phyloP scores from a whole-genome alignment of 2,888 invertebrate species.

The Aphidius colemani region DNA sequence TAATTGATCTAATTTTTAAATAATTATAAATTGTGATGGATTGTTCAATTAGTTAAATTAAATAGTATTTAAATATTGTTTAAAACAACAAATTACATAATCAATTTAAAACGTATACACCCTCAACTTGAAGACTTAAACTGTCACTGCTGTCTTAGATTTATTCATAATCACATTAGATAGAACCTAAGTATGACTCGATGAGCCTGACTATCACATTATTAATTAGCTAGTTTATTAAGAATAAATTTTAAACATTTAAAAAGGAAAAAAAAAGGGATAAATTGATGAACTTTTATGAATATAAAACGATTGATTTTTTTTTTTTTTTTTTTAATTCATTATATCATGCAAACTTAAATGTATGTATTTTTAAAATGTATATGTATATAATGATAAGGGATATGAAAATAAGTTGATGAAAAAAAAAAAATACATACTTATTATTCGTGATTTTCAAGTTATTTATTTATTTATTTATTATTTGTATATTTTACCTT shows the following conservation, averaged over 20 bases:
- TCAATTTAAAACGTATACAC: slow-evolving; percentile 1
- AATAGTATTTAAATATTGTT: not conserved
- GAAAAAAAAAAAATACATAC: slow-evolving; percentile 48
- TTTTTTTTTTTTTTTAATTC: slow-evolving; percentile 4
- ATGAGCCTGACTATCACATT: slow-evolving; percentile 28
- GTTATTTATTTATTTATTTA: slow-evolving; percentile 20
- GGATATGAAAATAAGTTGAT: slow-evolving; percentile 47
- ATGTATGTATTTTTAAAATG: too few relatives aligned
- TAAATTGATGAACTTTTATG: not conserved
- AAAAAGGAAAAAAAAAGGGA: too few relatives aligned
- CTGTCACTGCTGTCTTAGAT: slow-evolving; percentile 26
- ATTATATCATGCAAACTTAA: not conserved
- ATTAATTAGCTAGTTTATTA: slow-evolving; percentile 5
- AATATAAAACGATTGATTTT: not conserved
- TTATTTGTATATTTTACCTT: slow-evolving; percentile 2
- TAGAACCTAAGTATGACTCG: slow-evolving; percentile 31
- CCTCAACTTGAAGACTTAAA: slow-evolving; percentile 15
- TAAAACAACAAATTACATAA: slow-evolving; percentile 3
- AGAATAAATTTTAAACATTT: not conserved
- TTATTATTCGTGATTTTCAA: slow-evolving; percentile 47
- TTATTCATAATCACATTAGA: slow-evolving; percentile 34
- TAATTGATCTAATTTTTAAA: not conserved
- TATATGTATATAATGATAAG: slow-evolving; percentile 58
- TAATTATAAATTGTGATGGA: not conserved
- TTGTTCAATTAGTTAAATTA: not conserved